Conservation (phyloP, 2,113 vertebrate genomes). For the Terrapene triunguis region DNA sequence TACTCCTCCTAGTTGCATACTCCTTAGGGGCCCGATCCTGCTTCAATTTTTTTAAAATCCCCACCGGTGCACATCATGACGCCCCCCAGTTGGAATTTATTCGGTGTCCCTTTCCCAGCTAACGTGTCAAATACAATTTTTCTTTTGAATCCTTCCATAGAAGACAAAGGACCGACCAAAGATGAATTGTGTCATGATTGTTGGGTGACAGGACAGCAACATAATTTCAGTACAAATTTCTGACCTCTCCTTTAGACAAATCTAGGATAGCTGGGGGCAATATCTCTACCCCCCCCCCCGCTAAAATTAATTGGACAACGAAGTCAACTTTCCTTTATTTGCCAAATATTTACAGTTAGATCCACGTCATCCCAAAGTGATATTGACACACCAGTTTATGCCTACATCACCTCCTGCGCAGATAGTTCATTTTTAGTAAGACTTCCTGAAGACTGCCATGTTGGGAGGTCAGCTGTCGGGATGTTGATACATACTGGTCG, state of each 20-base stretch:
- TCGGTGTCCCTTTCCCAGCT: neutral
- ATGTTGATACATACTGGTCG: fast-evolving
- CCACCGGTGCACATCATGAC: neutral
- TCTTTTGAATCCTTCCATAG: neutral
- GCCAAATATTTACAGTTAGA: neutral
- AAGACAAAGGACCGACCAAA: neutral
- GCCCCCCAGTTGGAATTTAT: neutral
- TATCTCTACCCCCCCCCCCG: fast-evolving
- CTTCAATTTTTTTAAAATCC: neutral
- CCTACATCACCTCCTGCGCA: neutral
- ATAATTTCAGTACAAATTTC: neutral
- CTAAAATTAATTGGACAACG: conserved; percentile 9
- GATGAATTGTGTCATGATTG: neutral
- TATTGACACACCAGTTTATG: neutral
- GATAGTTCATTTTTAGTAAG: neutral
- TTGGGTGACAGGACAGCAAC: neutral
- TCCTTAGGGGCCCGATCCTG: conserved; percentile 29
- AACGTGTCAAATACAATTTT: neutral
- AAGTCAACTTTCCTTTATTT: neutral
- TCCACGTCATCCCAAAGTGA: neutral
- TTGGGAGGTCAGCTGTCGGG: neutral
- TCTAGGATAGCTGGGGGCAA: neutral
- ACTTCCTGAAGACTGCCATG: fast-evolving
- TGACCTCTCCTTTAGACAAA: neutral
- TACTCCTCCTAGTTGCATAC: conserved; percentile 24